Evolutionary conservation across 2,888 invertebrate species (phyloP), one percentile per base, ranked within the genome.

Genomic region (Stenotaenia linearis): DNA sequence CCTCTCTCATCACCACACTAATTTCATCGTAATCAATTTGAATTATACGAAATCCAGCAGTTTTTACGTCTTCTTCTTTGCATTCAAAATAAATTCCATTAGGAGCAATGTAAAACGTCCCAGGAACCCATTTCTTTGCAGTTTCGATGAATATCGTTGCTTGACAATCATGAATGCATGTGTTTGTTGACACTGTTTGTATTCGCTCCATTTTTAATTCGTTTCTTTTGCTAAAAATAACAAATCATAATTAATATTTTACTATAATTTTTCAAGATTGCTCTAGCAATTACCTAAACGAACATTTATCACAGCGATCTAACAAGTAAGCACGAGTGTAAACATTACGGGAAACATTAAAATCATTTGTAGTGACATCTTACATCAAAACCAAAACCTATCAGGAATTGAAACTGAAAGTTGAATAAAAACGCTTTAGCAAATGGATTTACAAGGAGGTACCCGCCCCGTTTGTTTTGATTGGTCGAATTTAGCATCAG

Each of bases 11-110:
- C 7, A 78, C 12, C 15, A 61, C 9, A 7, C 28, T 56, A 30
- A 78, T 78, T 78, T 78, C 78, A 23, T 78, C 56, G 23, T 28
- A 78, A 15, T 78, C 78, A 50, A 78, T 78, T 18, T 61, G 23
- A 32, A 78, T 28, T 1, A 15, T 18, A 15, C n/a, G 28, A 56
- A 78, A 78, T 28, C 61, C 78, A 1, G 77, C 23, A 28, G 12
- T 28, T 15, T 23, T 12, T 6, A 25, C 61, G 7, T 35, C 18
- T 18, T 74, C 30, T 25, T 28, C 15, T 12, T 32, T 77, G 32
- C 78, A 78, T 32, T 78, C 78, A 7, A 56, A 78, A 21, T 61
- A 78, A 10, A 78, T 28, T 25, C 35, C 78, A 5, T 61, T 37
- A 0, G 78, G 61, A 28, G 78, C 12, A 7, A 78, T 23, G 18